A percentile compares a stretch with the other conserved stretches of the same genome.
Evolutionary conservation across 1,140 invertebrate species (phyloP).

Genomic region (Aradophagus sp.): DNA sequence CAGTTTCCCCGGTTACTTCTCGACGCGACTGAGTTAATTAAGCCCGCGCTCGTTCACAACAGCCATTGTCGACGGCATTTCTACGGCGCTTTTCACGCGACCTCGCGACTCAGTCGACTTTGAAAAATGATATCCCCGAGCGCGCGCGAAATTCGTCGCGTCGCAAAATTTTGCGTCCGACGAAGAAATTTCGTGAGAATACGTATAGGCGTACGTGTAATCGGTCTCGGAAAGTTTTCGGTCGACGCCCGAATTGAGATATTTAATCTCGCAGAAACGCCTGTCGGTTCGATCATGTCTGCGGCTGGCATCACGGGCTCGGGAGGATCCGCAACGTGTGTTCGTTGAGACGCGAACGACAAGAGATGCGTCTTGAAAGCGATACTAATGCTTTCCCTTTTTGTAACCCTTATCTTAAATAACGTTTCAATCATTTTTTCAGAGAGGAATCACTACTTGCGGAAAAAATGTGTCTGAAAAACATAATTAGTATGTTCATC

Average conservation of each 20-base stretch:
- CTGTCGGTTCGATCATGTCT: slow-evolving; percentile 54
- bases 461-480: too few species aligned
- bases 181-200: slow-evolving; percentile 6
- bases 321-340: slow-evolving; percentile 45
- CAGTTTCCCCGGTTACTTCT: neutral
- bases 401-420: neutral
- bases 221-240: slow-evolving; percentile 6
- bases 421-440: neutral
- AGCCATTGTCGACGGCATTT: too few species aligned
- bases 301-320: slow-evolving; percentile 27
- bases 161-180: slow-evolving; percentile 4
- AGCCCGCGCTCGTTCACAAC: neutral
- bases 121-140: neutral
- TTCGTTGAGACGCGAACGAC: slow-evolving; percentile 46
- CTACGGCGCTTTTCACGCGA: too few species aligned
- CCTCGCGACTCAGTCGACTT: neutral
- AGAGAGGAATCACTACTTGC: neutral
- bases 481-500: too few species aligned
- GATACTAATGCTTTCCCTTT: slow-evolving; percentile 28
- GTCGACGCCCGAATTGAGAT: slow-evolving; percentile 43
- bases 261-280: slow-evolving; percentile 48
- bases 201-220: slow-evolving; percentile 5
- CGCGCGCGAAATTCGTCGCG: neutral
- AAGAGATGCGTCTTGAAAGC: slow-evolving; percentile 39
- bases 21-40: too few species aligned